Percentiles rank a stretch among this genome's conserved stretches.
phyloP scores from a whole-genome alignment of 2,888 invertebrate genomes.

The Drosophila hamatofila region DNA sequence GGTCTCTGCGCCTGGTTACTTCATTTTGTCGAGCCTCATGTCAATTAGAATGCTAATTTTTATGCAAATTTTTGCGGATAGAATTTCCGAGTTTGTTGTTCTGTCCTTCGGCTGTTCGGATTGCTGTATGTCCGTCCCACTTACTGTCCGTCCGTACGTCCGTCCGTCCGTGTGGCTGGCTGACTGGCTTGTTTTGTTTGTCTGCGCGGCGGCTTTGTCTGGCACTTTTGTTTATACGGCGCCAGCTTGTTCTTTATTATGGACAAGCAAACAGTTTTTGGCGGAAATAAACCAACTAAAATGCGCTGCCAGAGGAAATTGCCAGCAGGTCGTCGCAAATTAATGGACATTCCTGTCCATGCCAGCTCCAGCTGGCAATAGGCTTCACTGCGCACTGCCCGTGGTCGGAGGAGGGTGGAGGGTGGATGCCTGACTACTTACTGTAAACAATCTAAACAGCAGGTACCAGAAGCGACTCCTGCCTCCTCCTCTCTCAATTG shows the following conservation, averaged over 20 bases:
- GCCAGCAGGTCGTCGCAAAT: slow-evolving; percentile 66
- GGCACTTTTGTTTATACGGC: slow-evolving; percentile 56
- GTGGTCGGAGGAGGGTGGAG: background rate
- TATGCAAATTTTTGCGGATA: slow-evolving; percentile 78
- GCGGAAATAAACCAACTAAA: slow-evolving; percentile 75
- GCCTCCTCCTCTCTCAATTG: background rate
- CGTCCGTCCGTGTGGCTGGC: background rate
- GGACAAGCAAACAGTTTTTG: slow-evolving; percentile 41
- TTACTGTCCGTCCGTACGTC: background rate
- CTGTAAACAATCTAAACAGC: slow-evolving; percentile 16
- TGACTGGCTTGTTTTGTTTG: slow-evolving; percentile 16
- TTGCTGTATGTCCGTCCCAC: background rate
- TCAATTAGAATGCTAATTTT: slow-evolving; percentile 81
- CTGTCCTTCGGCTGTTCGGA: slow-evolving; percentile 4
- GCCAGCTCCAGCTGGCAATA: slow-evolving; percentile 12
- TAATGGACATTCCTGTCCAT: slow-evolving; percentile 60
- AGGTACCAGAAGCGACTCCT: slow-evolving; percentile 14
- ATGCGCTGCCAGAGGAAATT: slow-evolving; percentile 62
- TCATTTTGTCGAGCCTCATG: slow-evolving; percentile 67
- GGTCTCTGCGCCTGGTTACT: slow-evolving; percentile 48
- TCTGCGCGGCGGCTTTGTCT: slow-evolving; percentile 37
- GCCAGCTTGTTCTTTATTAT: slow-evolving; percentile 58
- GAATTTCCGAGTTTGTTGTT: slow-evolving; percentile 27
- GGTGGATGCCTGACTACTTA: background rate
- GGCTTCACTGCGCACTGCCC: slow-evolving; percentile 18